Evolutionary conservation across 2,797 vertebrate genomes (phyloP).

Genomic region (Chromis chromis): DNA sequence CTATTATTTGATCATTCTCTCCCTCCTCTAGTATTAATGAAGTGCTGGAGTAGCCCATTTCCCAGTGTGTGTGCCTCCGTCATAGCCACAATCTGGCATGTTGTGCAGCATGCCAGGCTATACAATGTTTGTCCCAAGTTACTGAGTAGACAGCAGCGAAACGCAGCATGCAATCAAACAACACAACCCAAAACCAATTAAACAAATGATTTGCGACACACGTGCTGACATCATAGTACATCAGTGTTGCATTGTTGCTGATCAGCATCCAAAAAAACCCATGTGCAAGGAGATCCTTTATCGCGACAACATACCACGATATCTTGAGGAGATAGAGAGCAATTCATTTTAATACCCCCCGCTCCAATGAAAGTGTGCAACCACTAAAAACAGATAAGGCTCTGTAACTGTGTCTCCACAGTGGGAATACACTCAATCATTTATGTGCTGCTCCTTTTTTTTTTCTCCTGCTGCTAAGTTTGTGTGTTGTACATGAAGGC

Average conservation of each 20-base stretch:
- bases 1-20: too few relatives aligned
- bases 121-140: too few relatives aligned
- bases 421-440: slow-evolving; percentile 20
- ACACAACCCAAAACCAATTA: too few relatives aligned
- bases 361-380: background rate
- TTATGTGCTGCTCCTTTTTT: background rate
- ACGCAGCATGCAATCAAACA: too few relatives aligned
- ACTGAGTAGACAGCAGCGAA: too few relatives aligned
- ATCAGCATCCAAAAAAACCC: background rate
- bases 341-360: background rate
- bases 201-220: too few relatives aligned
- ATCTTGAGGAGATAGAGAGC: background rate
- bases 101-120: too few relatives aligned
- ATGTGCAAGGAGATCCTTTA: background rate
- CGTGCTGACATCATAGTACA: too few relatives aligned
- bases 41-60: too few relatives aligned
- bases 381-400: slow-evolving; percentile 6
- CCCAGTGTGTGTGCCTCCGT: too few relatives aligned
- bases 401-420: background rate
- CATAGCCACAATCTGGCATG: too few relatives aligned
- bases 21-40: too few relatives aligned
- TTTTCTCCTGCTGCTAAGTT: background rate
- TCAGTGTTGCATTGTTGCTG: background rate
- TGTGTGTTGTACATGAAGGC: background rate
- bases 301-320: background rate